These are phyloP conservation scores for Neodontobutis hainanensis DNA, from an alignment of 2,113 vertebrate species.

Conservation along the genomic window DNA sequence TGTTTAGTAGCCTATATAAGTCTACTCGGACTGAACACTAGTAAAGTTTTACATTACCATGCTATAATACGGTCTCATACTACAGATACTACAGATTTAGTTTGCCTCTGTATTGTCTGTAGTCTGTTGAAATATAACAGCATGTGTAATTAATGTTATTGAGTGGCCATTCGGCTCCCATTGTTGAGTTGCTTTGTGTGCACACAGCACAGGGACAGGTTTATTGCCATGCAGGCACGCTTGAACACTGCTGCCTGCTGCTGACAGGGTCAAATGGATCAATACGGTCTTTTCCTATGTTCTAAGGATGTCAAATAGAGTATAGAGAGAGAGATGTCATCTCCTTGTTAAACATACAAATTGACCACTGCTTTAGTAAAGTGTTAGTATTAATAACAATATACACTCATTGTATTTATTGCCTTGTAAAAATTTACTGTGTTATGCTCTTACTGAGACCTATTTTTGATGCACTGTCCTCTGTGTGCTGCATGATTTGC, in stretches of 20 bases:
- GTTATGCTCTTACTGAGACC: no score
- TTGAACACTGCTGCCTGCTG: slow-evolving; percentile 14
- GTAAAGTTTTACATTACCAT: background rate
- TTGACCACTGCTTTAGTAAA: background rate
- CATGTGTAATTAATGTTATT: slow-evolving; percentile 21
- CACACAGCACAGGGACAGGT: slow-evolving; percentile 20
- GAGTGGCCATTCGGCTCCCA: slow-evolving; percentile 22
- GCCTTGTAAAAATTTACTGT: no score
- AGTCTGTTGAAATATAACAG: slow-evolving; percentile 1
- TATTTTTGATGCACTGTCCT: no score
- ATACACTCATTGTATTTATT: no score
- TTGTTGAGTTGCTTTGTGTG: slow-evolving; percentile 60
- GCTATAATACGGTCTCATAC: background rate
- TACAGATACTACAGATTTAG: background rate
- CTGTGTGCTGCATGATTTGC: slow-evolving; percentile 2
- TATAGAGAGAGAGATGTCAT: no score
- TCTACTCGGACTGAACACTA: background rate
- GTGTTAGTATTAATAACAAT: no score
- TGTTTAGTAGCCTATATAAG: background rate
- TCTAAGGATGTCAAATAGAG: background rate
- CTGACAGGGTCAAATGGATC: slow-evolving; percentile 7
- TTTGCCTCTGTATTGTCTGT: background rate
- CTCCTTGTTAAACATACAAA: background rate
- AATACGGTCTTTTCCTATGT: no score
- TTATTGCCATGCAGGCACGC: slow-evolving; percentile 2